Conservation (phyloP, 2,113 vertebrate species). For the Jaculus jaculus region DNA sequence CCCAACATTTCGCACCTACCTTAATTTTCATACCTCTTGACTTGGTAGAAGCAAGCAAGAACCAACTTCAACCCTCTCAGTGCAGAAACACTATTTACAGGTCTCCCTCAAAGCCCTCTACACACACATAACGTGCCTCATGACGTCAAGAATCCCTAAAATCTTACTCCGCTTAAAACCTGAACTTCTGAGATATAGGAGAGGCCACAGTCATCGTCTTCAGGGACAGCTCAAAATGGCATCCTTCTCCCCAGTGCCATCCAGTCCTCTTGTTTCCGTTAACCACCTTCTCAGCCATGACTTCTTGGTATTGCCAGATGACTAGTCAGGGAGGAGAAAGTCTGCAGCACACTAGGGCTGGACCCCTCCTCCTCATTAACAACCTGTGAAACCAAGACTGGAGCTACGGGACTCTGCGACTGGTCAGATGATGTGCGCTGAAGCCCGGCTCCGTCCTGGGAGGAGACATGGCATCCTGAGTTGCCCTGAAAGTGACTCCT, state of each 20-base stretch:
- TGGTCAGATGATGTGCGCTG: neutral
- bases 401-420: neutral
- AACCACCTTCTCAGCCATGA: neutral
- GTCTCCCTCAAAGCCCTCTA: neutral
- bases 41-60: neutral
- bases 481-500: neutral
- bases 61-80: neutral
- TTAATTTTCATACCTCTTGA: neutral
- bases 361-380: neutral
- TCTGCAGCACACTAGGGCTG: neutral
- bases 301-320: neutral
- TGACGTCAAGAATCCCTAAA: neutral
- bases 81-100: neutral
- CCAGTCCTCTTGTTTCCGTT: neutral
- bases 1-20: neutral
- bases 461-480: neutral
- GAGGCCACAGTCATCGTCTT: neutral
- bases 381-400: neutral
- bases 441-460: neutral
- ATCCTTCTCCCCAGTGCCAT: accelerated
- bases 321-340: neutral
- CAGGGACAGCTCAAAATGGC: neutral
- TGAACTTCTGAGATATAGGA: neutral
- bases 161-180: neutral
- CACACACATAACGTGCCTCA: neutral